These are phyloP conservation scores for Murina feae DNA, from an alignment of 2,113 vertebrate species.

Conservation along the genomic window DNA sequence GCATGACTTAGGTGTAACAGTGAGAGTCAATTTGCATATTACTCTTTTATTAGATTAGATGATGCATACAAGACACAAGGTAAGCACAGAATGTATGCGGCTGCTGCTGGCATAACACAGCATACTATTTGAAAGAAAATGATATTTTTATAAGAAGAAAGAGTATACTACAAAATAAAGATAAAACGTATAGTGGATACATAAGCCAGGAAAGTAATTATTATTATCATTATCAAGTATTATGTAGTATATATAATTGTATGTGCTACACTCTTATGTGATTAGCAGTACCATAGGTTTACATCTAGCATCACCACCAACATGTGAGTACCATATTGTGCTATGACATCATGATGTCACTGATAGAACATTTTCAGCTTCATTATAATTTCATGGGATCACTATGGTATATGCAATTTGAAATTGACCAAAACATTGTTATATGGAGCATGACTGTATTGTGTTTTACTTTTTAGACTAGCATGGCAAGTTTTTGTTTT, in stretches of 20 bases:
- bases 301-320: not conserved
- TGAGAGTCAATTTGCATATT: too few relatives aligned
- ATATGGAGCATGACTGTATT: not conserved
- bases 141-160: not conserved
- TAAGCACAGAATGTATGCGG: not conserved
- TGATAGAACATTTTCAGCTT: not conserved
- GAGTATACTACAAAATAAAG: not conserved
- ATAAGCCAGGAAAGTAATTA: not conserved
- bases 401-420: not conserved
- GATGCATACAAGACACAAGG: not conserved
- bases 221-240: not conserved
- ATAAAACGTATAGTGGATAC: not conserved
- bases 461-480: constrained; percentile 37
- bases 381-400: not conserved
- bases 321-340: not conserved
- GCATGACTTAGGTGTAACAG: too few relatives aligned
- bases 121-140: not conserved
- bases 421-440: not conserved
- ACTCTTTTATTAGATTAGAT: too few relatives aligned
- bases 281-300: not conserved
- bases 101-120: not conserved
- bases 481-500: not conserved
- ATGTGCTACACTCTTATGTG: not conserved
- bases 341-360: not conserved
- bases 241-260: not conserved